Evolutionary conservation across 2,113 vertebrate genomes (phyloP).

Genomic region (Malaclemys terrapin): DNA sequence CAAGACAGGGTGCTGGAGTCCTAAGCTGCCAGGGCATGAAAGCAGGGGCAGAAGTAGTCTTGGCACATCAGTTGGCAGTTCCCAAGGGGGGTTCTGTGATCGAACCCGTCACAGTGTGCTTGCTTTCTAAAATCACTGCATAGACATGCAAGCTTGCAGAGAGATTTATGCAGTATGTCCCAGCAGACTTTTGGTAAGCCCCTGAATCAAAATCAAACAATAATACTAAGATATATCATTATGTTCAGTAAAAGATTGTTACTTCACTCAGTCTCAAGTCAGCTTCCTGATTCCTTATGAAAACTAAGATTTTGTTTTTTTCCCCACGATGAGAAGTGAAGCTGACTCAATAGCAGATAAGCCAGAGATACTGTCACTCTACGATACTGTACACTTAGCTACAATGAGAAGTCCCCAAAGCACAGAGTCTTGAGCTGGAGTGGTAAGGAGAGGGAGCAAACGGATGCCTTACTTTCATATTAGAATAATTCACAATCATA

Average conservation of each 20-base stretch:
- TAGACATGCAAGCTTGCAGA: slow-evolving; percentile 60
- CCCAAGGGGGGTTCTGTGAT: too few relatives aligned
- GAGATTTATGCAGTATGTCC: slow-evolving; percentile 33
- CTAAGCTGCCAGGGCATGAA: too few relatives aligned
- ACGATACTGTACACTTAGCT: not conserved
- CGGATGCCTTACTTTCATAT: not conserved
- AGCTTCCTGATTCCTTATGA: slow-evolving; percentile 51
- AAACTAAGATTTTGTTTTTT: slow-evolving; percentile 59
- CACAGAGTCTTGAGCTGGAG: not conserved
- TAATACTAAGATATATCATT: slow-evolving; percentile 26
- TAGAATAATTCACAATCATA: rapidly evolving
- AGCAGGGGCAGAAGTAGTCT: too few relatives aligned
- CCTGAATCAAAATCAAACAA: not conserved
- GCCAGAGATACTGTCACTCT: not conserved
- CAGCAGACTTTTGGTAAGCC: slow-evolving; percentile 34
- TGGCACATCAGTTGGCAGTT: too few relatives aligned
- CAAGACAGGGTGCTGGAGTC: too few relatives aligned
- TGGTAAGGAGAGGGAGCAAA: not conserved
- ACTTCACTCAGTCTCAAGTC: not conserved
- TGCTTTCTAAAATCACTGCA: slow-evolving; percentile 50
- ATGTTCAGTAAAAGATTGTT: slow-evolving; percentile 60
- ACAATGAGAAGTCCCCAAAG: not conserved
- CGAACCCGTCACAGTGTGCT: not conserved
- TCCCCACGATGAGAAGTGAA: slow-evolving; percentile 24
- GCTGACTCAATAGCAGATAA: not conserved